Conservation (phyloP, 1,140 invertebrate genomes). For the Stegodyphus dumicola region DNA sequence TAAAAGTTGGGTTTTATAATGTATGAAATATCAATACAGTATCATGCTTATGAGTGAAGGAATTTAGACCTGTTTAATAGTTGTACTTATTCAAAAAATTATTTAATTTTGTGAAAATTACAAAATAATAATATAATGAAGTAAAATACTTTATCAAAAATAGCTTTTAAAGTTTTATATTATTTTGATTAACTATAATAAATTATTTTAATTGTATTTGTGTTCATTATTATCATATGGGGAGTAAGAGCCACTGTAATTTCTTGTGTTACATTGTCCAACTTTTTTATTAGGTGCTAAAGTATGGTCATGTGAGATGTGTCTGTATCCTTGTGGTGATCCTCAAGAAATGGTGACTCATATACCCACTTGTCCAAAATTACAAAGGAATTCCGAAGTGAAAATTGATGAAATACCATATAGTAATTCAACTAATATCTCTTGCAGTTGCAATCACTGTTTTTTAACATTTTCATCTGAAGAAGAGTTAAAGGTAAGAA, state of each 20-base stretch:
- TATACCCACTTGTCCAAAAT: constrained; percentile 63
- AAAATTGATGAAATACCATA: constrained; percentile 10
- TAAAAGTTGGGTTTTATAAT: too few relatives aligned
- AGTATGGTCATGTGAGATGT: constrained; percentile 64
- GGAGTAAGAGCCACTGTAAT: not conserved
- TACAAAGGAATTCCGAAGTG: constrained; percentile 30
- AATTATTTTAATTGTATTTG: too few relatives aligned
- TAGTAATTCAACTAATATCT: constrained; percentile 27
- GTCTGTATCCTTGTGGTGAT: constrained; percentile 63
- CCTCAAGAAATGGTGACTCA: constrained; percentile 63
- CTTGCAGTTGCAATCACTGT: constrained; percentile 57
- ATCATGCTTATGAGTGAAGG: too few relatives aligned
- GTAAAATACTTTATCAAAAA: too few relatives aligned
- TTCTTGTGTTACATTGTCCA: not conserved
- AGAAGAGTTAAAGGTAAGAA: constrained; percentile 53
- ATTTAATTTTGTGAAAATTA: too few relatives aligned
- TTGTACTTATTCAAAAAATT: too few relatives aligned
- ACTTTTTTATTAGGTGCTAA: constrained; percentile 40
- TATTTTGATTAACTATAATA: too few relatives aligned
- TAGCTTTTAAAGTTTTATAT: too few relatives aligned
- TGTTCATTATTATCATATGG: too few relatives aligned
- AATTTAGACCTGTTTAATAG: too few relatives aligned
- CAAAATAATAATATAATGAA: too few relatives aligned
- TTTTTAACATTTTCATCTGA: constrained; percentile 57
- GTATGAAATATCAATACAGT: too few relatives aligned